phyloP scores from a whole-genome alignment of 2,797 vertebrate genomes.

The Holocentrus rufus region DNA sequence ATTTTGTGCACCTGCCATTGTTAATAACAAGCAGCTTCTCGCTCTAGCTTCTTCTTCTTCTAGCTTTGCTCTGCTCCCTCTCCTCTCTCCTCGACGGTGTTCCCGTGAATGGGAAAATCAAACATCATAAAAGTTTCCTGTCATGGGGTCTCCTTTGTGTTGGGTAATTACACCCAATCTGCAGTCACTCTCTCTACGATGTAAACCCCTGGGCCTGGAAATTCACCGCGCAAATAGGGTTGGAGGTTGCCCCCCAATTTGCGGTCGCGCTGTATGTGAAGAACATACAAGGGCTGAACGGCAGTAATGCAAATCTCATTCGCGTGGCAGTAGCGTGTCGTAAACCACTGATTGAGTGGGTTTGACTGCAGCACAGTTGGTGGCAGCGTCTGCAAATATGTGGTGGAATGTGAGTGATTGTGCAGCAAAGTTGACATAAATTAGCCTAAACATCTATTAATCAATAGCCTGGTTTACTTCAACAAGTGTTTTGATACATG shows the following conservation, averaged over 20 bases:
- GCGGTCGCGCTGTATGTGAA: background rate
- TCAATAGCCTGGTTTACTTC: background rate
- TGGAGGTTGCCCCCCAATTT: background rate
- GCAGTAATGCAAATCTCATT: background rate
- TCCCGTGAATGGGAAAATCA: slow-evolving; percentile 57
- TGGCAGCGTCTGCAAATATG: background rate
- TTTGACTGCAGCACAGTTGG: slow-evolving; percentile 14
- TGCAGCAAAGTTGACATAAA: background rate
- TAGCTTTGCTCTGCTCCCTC: too few relatives aligned
- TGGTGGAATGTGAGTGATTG: slow-evolving; percentile 21
- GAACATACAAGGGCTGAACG: background rate
- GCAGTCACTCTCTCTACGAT: background rate
- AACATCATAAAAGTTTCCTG: slow-evolving; percentile 58
- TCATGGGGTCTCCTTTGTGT: slow-evolving; percentile 43
- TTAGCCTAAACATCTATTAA: background rate
- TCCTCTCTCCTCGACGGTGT: background rate
- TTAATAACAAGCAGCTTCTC: background rate
- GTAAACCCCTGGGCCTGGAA: slow-evolving; percentile 5
- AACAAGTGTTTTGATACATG: too few relatives aligned
- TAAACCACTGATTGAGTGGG: slow-evolving; percentile 8
- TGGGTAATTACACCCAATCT: slow-evolving; percentile 21
- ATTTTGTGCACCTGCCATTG: background rate
- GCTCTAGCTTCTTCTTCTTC: background rate
- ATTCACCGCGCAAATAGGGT: background rate
- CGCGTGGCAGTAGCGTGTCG: background rate